Conservation (phyloP, 2,888 invertebrate species). For the Drosophila suboccidentalis region DNA sequence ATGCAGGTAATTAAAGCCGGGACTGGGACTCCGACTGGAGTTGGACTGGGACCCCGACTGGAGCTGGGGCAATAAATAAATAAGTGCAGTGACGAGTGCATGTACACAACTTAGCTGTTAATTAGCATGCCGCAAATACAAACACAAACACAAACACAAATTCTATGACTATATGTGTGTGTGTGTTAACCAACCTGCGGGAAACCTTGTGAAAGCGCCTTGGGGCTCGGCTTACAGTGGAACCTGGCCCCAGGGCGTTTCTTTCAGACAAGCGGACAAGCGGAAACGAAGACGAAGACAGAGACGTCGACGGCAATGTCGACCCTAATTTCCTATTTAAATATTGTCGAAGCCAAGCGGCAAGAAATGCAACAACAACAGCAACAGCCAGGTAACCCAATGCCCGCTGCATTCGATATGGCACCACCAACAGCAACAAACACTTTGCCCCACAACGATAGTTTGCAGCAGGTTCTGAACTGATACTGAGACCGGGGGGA, state of each 20-base stretch:
- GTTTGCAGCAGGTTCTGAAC: slow-evolving; percentile 15
- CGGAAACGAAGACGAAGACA: slow-evolving; percentile 9
- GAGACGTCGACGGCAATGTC: slow-evolving; percentile 22
- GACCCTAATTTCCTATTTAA: slow-evolving; percentile 74
- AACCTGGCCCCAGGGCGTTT: slow-evolving; percentile 24
- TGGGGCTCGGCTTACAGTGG: slow-evolving; percentile 43
- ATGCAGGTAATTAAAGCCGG: slow-evolving; percentile 53
- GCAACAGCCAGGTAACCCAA: slow-evolving; percentile 50
- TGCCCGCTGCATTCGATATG: slow-evolving; percentile 45
- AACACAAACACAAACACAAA: not conserved
- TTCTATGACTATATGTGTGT: not conserved
- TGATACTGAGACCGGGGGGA: too few relatives aligned
- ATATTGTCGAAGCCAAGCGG: slow-evolving; percentile 55
- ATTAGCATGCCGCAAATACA: slow-evolving; percentile 52
- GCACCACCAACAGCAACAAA: slow-evolving; percentile 19
- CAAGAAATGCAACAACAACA: slow-evolving; percentile 42
- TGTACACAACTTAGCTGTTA: slow-evolving; percentile 45
- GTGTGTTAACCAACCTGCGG: slow-evolving; percentile 48
- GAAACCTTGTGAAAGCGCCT: slow-evolving; percentile 65
- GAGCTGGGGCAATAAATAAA: slow-evolving; percentile 41
- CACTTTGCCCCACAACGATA: slow-evolving; percentile 7
- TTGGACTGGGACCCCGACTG: not conserved
- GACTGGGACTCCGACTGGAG: not conserved
- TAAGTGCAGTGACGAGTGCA: slow-evolving; percentile 19
- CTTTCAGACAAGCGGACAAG: slow-evolving; percentile 16